Base-by-base conservation (phyloP, 2,113 vertebrate species). In the Syrrhaptes paradoxus region DNA sequence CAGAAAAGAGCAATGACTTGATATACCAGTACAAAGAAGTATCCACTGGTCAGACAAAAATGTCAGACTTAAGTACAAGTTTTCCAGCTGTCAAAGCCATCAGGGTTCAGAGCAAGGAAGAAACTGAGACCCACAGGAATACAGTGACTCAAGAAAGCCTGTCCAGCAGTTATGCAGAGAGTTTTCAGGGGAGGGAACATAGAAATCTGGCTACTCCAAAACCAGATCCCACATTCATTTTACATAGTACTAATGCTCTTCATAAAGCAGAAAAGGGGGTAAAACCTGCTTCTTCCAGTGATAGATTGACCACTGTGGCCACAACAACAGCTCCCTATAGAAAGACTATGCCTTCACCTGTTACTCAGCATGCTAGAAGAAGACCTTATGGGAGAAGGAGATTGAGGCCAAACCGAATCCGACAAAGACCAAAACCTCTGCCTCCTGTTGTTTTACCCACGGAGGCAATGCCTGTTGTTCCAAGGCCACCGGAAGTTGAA, bases 351-450 rank as follows among this genome's bases (percentile, higher is more conserved):
- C 92, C 94, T 32, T 90, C 97, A 16, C 17, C 61, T 10, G 54
- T 92, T 79, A 94, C 97, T 26, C 97, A 94, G 2, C 95, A 94
- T 82, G 77, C 97, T 32, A 98, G 97, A 49, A 98, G 90, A 83
- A 98, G 96, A 89, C 97, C 97, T 26, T 95, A 97, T 2, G 97
- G 98, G 25, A 98, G 97, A 80, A 98, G 95, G 78, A 93, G 96
- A 49, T 51, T 79, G 13, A 98, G 97, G 26, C 98, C 97, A 45
- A 98, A 98, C 89, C 98, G 98, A 93, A 74, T 97, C 57, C 97
- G 97, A 63, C 95, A 97, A 32, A 97, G 95, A 36, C 93, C 94
- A 52, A 98, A 88, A 19, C 87, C 66, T 36, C 59, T 74, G 4
- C 41, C 34, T 0, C 43, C 2, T 29, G 18, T 82, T 22, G 16